Percentiles rank a stretch among this genome's conserved stretches.
Evolutionary conservation across 2,888 invertebrate genomes (phyloP).

Genomic region (Aricia artaxerxes): DNA sequence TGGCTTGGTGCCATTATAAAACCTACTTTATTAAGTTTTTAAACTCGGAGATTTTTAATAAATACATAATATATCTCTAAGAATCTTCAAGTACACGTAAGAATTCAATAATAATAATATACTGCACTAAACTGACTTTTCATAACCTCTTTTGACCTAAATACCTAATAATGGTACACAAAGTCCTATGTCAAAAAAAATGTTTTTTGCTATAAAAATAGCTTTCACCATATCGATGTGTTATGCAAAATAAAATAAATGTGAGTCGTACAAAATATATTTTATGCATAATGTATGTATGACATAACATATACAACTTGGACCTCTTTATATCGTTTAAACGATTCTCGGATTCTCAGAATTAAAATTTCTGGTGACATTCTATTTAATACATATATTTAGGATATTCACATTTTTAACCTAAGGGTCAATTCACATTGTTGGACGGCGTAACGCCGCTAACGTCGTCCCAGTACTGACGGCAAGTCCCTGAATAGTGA

Average conservation of each 20-base stretch:
- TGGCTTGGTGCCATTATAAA: too few species aligned
- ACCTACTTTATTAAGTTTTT: too few species aligned
- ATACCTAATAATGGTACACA: too few species aligned
- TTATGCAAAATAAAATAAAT: constrained; percentile 9
- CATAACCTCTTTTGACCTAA: too few species aligned
- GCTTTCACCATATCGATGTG: not conserved
- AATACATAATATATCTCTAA: too few species aligned
- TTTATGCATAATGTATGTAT: constrained; percentile 4
- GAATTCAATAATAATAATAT: too few species aligned
- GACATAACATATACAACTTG: not conserved
- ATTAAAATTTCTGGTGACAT: not conserved
- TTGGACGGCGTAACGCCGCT: too few species aligned
- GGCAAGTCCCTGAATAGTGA: too few species aligned
- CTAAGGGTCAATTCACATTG: not conserved
- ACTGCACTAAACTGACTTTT: too few species aligned
- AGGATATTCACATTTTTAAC: not conserved
- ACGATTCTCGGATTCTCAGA: not conserved
- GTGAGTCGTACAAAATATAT: not conserved
- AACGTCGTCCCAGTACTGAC: too few species aligned
- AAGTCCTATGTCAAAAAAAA: not conserved
- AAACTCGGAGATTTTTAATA: too few species aligned
- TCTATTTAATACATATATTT: not conserved
- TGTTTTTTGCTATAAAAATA: not conserved
- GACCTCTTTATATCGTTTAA: not conserved
- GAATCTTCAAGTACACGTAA: too few species aligned